Evolutionary conservation across 1,140 invertebrate genomes (phyloP), one percentile per base, ranked within the genome.

Genomic region (Homarus americanus): DNA sequence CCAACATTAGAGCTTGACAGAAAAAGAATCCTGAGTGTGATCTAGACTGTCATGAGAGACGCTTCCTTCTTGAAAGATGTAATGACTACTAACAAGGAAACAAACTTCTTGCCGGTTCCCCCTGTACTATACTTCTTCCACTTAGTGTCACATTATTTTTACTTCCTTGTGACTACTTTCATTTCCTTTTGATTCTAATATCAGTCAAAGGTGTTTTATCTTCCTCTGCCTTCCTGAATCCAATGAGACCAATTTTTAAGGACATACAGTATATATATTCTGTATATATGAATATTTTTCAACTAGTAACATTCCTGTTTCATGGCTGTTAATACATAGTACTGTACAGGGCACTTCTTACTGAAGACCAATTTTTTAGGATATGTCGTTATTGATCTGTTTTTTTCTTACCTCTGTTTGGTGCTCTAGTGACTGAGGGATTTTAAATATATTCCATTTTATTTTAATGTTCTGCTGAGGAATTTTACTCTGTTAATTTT

Each of bases 91-190:
- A 58, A 58, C 12, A 76, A 76, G n/a, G 15, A 76, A 76, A 76
- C 36, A 76, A 40, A 40, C n/a, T 76, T 76, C 73, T 76, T 40
- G 34, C 34, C 73, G 17, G 32, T 76, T 76, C 73, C 73, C 73
- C 73, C 73, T 76, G 73, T 76, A 76, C 73, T 76, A 38, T 76
- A 76, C 41, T n/a, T 76, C 73, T 76, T 76, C 40, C 73, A 24
- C 41, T 38, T 40, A 38, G 36, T 76, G 34, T 36, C 41, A 41
- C 4, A 40, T 58, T 58, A 0, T 17, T 17, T 58, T 58, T 58
- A 17, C 53, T 58, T n/a, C n/a, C n/a, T 58, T 58, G 53, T 58
- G 53, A 58, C 53, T 49, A 58, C 53, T 49, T 49, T 58, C 53
- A 58, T 58, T 58, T 20, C 53, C n/a, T n/a, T n/a, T n/a, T 58